Evolutionary conservation across 2,888 invertebrate species (phyloP), one percentile per base, ranked within the genome.

Genomic region (Drosophila pseudotalamancana): DNA sequence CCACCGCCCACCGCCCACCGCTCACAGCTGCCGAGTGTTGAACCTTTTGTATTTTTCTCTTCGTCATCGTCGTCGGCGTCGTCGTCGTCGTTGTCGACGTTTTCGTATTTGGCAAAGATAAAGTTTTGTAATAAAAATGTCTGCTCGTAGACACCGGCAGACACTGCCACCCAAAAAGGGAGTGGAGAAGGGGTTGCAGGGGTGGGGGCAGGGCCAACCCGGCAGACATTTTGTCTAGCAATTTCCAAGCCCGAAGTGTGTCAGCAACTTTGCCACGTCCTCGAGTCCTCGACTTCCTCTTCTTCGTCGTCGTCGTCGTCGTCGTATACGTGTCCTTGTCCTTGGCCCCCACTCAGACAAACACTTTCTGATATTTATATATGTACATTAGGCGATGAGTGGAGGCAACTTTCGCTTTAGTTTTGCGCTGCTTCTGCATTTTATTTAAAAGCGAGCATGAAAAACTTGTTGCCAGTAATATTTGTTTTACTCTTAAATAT

Each of bases 41-140:
- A 62, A 65, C 66, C 76, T 76, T 79, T 68, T 68, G 65, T 76
- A 73, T 76, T 60, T 76, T 66, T 64, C 81, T 77, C 63, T 59
- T 62, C 59, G 64, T 72, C 71, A 46, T 72, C 61, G 63, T 72
- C 42, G 66, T 72, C 61, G 63, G 69, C 42, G 66, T 51, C 68
- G 64, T 66, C 60, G 69, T 56, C 59, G 66, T 75, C 49, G 66
- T 64, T 61, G 70, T 67, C 60, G 68, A 60, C 54, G 57, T 65
- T 78, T 68, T 74, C 68, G 77, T 83, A 86, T 88, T 83, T 83
- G 88, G 87, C 83, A 84, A 88, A 84, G 84, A 84, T 84, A 84
- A 84, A 84, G 84, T 84, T 84, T 88, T 84, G 84, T 84, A 84
- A 87, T 88, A 88, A 88, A 84, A 84, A 84, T 88, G 87, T 84